Evolutionary conservation across 2,888 invertebrate species (phyloP).

Genomic region (Alviniconcha strummeri): DNA sequence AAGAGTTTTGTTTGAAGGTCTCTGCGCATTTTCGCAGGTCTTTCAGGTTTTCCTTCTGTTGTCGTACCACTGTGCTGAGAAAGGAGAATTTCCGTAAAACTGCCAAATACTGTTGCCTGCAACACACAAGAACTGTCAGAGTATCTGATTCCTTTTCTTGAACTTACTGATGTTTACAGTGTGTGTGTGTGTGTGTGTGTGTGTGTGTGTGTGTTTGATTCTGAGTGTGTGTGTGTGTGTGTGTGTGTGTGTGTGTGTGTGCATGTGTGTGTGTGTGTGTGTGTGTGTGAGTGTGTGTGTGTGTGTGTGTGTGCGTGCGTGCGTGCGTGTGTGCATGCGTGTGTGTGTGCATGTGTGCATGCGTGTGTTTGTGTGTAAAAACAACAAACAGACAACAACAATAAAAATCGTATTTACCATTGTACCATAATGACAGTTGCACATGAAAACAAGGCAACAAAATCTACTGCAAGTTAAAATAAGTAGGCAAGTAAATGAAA

Average conservation of each 20-base stretch:
- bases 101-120: slow-evolving; percentile 28
- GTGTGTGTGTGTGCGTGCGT: not conserved
- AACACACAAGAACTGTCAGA: not conserved
- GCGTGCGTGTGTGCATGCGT: not conserved
- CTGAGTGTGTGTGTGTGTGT: not conserved
- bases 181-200: too few relatives aligned
- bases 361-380: too few relatives aligned
- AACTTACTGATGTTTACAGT: too few relatives aligned
- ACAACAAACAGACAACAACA: not conserved
- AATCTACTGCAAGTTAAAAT: not conserved
- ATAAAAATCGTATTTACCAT: too few relatives aligned
- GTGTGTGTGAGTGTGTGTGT: too few relatives aligned
- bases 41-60: slow-evolving; percentile 31
- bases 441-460: too few relatives aligned
- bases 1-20: slow-evolving; percentile 5
- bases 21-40: slow-evolving; percentile 15
- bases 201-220: not conserved
- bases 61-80: slow-evolving; percentile 20
- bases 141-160: too few relatives aligned
- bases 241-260: not conserved
- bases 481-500: not conserved
- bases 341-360: too few relatives aligned
- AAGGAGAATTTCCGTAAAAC: slow-evolving; percentile 10
- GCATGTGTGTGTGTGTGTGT: too few relatives aligned
- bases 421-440: not conserved